Conservation (phyloP, 2,797 vertebrate species). For the Margarornis squamiger region DNA sequence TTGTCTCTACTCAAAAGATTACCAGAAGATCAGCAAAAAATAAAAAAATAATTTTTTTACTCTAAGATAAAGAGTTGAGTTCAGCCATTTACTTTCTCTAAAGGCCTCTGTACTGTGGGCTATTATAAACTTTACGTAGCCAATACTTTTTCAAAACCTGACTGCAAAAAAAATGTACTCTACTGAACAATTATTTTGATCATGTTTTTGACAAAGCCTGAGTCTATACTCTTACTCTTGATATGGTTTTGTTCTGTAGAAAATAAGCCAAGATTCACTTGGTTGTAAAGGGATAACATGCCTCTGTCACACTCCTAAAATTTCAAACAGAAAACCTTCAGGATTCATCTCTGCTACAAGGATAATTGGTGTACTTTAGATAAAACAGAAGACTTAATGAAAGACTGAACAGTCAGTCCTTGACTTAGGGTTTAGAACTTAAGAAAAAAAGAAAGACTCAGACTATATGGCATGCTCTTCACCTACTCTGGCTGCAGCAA, state of each 20-base stretch:
- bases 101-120: not conserved
- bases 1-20: not conserved
- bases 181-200: not conserved
- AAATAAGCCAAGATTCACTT: not conserved
- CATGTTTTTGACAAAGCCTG: not conserved
- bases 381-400: not conserved
- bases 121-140: not conserved
- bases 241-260: not conserved
- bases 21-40: not conserved
- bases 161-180: not conserved
- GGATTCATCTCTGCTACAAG: not conserved
- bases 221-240: not conserved
- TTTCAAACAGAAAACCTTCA: not conserved
- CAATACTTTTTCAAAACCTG: not conserved
- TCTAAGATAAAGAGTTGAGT: not conserved
- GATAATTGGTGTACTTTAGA: not conserved
- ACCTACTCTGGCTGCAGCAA: not conserved
- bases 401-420: not conserved
- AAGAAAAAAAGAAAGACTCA: not conserved
- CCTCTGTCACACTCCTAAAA: not conserved
- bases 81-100: not conserved
- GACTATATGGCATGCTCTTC: not conserved
- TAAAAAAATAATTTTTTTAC: not conserved
- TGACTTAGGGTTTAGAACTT: not conserved
- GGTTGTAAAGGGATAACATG: not conserved